Conservation (phyloP, 2,797 vertebrate genomes). For the Typhlichthys subterraneus region DNA sequence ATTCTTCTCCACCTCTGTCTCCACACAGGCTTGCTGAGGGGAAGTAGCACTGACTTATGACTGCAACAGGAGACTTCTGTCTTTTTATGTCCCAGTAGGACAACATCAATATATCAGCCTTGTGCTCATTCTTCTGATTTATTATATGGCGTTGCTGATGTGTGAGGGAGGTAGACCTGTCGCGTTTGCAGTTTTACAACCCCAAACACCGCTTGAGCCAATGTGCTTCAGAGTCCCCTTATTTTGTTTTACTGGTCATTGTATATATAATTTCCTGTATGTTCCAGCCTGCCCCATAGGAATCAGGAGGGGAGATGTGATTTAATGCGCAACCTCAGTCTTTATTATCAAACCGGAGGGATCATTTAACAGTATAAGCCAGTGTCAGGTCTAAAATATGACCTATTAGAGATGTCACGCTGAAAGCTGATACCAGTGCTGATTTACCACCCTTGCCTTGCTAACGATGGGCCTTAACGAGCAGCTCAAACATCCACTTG, state of each 20-base stretch:
- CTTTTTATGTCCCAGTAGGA: conserved; percentile 65
- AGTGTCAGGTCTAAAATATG: conserved; percentile 77
- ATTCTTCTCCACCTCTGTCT: conserved; percentile 78
- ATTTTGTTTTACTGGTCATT: conserved; percentile 25
- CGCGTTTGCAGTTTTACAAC: conserved; percentile 22
- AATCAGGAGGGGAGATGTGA: conserved; percentile 33
- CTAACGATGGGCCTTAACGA: conserved; percentile 70
- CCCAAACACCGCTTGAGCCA: conserved; percentile 31
- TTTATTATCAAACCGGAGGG: conserved; percentile 49
- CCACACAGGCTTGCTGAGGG: conserved; percentile 73
- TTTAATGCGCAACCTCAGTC: conserved; percentile 43
- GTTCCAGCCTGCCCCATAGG: conserved; percentile 26
- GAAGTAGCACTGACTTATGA: conserved; percentile 79
- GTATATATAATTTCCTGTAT: conserved; percentile 29
- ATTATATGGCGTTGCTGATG: conserved; percentile 29
- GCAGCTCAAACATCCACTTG: conserved; percentile 65
- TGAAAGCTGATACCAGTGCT: conserved; percentile 63
- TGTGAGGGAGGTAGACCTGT: conserved; percentile 38
- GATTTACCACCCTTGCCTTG: conserved; percentile 60
- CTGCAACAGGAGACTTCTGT: conserved; percentile 79
- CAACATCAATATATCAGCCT: conserved; percentile 45
- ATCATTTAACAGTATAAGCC: conserved; percentile 57
- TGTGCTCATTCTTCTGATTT: conserved; percentile 41
- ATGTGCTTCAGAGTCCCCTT: conserved; percentile 11
- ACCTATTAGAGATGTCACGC: conserved; percentile 83